Evolutionary conservation across 1,140 invertebrate species (phyloP).

Genomic region (Sinella curviseta): DNA sequence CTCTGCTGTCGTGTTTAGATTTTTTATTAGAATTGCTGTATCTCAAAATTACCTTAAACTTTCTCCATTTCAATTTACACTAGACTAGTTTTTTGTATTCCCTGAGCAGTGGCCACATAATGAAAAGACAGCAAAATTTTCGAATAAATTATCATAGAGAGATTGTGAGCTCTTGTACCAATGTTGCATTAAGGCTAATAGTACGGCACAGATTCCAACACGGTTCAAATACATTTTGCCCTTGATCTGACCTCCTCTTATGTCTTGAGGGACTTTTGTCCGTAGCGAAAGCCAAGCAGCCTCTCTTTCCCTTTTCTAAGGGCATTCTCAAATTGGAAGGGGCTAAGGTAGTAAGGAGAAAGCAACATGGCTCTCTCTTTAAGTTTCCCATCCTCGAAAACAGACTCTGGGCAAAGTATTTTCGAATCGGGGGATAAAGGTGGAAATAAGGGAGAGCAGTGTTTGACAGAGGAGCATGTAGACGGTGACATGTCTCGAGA

Average conservation of each 20-base stretch:
- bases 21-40: neutral
- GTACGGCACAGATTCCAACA: neutral
- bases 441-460: neutral
- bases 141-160: neutral
- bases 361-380: neutral
- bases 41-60: neutral
- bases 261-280: neutral
- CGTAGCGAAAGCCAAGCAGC: no score
- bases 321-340: neutral
- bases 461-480: neutral
- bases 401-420: neutral
- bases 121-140: neutral
- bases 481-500: neutral
- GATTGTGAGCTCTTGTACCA: neutral
- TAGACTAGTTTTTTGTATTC: neutral
- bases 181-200: neutral
- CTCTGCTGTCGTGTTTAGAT: neutral
- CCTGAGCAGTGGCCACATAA: neutral
- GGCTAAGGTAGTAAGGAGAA: neutral
- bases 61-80: neutral
- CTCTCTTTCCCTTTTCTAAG: neutral
- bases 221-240: neutral
- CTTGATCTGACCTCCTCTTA: neutral
- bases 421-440: neutral
- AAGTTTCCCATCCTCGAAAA: slow-evolving; percentile 6